These are phyloP conservation scores for Athalia circularis DNA, from an alignment of 2,888 invertebrate species.

Conservation along the genomic window DNA sequence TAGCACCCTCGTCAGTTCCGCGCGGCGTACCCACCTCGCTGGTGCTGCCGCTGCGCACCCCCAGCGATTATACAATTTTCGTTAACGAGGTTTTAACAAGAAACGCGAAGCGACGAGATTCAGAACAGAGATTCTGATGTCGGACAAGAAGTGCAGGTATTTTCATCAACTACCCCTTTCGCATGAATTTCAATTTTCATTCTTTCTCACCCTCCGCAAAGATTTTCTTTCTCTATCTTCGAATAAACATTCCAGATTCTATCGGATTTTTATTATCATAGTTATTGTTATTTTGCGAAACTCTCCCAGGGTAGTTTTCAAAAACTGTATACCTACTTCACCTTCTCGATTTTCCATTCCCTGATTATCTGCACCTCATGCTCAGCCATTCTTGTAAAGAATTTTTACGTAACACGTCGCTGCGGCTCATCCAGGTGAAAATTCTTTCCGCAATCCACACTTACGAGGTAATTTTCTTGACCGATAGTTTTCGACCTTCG, in stretches of 20 bases:
- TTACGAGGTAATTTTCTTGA: conserved; percentile 1
- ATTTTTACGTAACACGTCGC: neutral
- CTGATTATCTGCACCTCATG: conserved; percentile 19
- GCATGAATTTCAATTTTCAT: too few species aligned
- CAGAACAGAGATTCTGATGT: neutral
- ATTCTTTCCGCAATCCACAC: conserved; percentile 22
- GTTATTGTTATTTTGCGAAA: too few species aligned
- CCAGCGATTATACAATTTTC: neutral
- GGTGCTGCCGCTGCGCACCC: neutral
- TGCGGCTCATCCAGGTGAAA: conserved; percentile 29
- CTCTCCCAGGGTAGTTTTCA: too few species aligned
- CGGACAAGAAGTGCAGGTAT: neutral
- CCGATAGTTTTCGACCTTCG: neutral
- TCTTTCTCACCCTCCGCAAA: too few species aligned
- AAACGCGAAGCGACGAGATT: conserved; percentile 1
- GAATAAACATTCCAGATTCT: too few species aligned
- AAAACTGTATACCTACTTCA: neutral
- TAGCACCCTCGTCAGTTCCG: conserved; percentile 2
- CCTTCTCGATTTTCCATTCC: conserved; percentile 8
- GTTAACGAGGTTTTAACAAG: conserved; percentile 26
- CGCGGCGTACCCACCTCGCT: neutral
- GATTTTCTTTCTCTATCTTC: too few species aligned
- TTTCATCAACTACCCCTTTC: neutral
- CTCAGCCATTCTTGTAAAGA: neutral
- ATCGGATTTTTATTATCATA: too few species aligned